phyloP scores from a whole-genome alignment of 35 echinoderm and acorn worm species.

The Stichopus chloronotus region DNA sequence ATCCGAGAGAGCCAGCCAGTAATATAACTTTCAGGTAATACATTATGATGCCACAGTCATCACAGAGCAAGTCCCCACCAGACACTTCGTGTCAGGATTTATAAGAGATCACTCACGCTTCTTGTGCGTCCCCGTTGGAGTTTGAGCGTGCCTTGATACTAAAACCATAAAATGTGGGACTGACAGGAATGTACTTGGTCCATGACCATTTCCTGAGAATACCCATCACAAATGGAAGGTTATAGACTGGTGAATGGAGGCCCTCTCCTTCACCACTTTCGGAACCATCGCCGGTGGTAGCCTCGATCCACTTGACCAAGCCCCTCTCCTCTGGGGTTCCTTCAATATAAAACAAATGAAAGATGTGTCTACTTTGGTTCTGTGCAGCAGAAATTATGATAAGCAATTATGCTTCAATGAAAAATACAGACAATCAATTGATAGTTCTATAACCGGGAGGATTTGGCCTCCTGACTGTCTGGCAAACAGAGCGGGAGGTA shows the following conservation, averaged over 20 bases:
- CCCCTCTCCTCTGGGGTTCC: conserved; percentile 90
- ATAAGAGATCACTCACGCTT: too few species aligned
- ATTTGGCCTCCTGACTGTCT: too few species aligned
- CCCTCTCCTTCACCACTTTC: conserved; percentile 1
- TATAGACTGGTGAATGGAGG: conserved; percentile 53
- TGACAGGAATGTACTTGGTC: conserved; percentile 79
- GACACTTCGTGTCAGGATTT: too few species aligned
- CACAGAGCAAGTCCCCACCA: too few species aligned
- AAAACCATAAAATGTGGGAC: conserved; percentile 89
- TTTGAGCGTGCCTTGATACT: not conserved
- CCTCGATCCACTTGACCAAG: conserved; percentile 67
- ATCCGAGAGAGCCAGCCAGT: too few species aligned
- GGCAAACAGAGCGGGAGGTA: too few species aligned
- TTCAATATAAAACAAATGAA: not conserved
- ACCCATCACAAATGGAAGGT: conserved; percentile 90
- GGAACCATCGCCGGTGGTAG: conserved; percentile 28
- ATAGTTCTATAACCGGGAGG: too few species aligned
- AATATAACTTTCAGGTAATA: too few species aligned
- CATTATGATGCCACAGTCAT: too few species aligned
- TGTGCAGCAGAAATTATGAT: not conserved
- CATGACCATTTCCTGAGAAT: conserved; percentile 67
- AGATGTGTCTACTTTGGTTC: too few species aligned
- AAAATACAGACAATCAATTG: too few species aligned
- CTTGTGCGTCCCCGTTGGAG: too few species aligned
- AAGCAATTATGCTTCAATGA: not conserved